Percentiles rank a stretch among this genome's conserved stretches.
Evolutionary conservation across 2,113 vertebrate species (phyloP).

Genomic region (Burhinus bistriatus): DNA sequence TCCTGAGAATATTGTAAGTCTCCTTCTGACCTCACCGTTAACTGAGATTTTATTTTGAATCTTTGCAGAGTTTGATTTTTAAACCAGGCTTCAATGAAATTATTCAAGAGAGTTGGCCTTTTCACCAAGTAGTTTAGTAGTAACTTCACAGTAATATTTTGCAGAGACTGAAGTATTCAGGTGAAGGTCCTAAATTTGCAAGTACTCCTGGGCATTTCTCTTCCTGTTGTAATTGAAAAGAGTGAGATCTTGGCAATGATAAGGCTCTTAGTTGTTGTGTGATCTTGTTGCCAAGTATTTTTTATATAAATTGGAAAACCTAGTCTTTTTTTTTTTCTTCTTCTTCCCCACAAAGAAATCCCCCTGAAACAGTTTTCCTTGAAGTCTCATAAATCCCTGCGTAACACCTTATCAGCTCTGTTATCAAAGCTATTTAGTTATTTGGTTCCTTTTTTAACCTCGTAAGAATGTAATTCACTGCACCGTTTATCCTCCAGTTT

Average conservation of each 20-base stretch:
- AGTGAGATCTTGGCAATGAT: neutral
- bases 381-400: neutral
- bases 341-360: neutral
- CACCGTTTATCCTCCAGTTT: neutral
- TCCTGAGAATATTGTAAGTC: neutral
- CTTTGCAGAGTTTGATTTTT: too few species aligned
- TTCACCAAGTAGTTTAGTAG: neutral
- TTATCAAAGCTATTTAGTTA: slow-evolving; percentile 38
- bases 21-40: slow-evolving; percentile 21
- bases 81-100: too few species aligned
- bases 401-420: neutral
- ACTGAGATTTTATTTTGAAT: slow-evolving; percentile 32
- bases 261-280: neutral
- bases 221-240: neutral
- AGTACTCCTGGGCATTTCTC: neutral
- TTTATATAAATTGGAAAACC: neutral
- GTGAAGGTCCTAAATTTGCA: neutral
- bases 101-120: neutral
- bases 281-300: neutral
- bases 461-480: neutral
- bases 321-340: neutral
- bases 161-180: neutral
- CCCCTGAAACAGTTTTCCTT: neutral
- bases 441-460: slow-evolving; percentile 34
- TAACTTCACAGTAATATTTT: neutral